Conservation (phyloP, 2,797 vertebrate species). For the Pseudochirops corinnae region DNA sequence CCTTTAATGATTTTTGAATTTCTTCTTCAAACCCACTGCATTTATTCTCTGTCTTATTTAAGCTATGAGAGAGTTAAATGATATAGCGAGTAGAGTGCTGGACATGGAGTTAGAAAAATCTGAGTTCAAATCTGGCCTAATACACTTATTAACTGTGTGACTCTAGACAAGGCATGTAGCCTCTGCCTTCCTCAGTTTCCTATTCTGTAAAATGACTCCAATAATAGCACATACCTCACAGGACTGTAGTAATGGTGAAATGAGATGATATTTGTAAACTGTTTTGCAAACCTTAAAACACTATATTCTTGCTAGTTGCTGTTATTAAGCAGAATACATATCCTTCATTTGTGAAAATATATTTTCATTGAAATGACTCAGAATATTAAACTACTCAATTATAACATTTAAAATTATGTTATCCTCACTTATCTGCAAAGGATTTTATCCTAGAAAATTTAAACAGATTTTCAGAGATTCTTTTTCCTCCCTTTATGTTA, state of each 20-base stretch:
- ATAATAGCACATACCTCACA: background rate
- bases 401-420: background rate
- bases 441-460: background rate
- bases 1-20: background rate
- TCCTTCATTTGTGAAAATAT: background rate
- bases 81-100: background rate
- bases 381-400: background rate
- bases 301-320: background rate
- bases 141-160: background rate
- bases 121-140: background rate
- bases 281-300: background rate
- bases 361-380: background rate
- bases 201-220: background rate
- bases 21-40: background rate
- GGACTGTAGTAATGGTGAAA: background rate
- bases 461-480: background rate
- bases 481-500: background rate
- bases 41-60: background rate
- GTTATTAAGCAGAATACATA: background rate
- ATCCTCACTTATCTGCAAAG: background rate
- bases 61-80: background rate
- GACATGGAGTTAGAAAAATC: background rate
- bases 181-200: background rate
- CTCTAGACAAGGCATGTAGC: background rate
- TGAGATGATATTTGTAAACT: background rate